Percentiles rank a stretch among this genome's conserved stretches.
Conservation (phyloP, 2,113 vertebrate species). For the Marmota flaviventris region DNA sequence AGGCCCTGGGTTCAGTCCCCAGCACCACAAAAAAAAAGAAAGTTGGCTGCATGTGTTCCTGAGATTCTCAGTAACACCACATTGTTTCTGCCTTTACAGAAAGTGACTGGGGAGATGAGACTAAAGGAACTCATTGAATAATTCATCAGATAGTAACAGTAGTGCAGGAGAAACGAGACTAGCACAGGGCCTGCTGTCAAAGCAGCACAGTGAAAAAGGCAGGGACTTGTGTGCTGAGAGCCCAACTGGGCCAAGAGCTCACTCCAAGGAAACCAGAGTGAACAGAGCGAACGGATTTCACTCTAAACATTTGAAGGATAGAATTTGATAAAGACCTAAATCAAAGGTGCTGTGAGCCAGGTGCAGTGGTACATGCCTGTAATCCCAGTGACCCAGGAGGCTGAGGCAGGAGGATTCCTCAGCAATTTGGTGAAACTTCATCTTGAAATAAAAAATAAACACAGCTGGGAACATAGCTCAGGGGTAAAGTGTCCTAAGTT, state of each 20-base stretch:
- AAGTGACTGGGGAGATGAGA: background rate
- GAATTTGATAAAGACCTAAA: slow-evolving; percentile 1
- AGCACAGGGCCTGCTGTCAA: background rate
- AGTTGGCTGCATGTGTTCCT: background rate
- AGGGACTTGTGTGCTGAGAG: fast-evolving
- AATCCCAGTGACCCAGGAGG: too few species aligned
- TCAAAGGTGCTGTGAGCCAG: background rate
- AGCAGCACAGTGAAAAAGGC: background rate
- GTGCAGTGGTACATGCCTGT: too few species aligned
- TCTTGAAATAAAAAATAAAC: too few species aligned
- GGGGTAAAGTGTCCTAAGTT: too few species aligned
- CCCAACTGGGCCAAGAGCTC: background rate
- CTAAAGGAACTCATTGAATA: background rate
- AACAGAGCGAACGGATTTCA: background rate
- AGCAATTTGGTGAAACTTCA: too few species aligned
- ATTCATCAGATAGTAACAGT: fast-evolving
- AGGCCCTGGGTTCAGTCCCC: too few species aligned
- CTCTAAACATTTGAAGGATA: background rate
- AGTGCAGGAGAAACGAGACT: background rate
- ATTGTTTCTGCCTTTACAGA: background rate
- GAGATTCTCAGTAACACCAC: background rate
- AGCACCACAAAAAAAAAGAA: background rate
- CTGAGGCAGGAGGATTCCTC: too few species aligned
- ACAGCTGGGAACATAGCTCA: too few species aligned
- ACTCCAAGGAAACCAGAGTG: background rate